Conservation (phyloP, 2,888 invertebrate genomes). For the Mythimna albipuncta region DNA sequence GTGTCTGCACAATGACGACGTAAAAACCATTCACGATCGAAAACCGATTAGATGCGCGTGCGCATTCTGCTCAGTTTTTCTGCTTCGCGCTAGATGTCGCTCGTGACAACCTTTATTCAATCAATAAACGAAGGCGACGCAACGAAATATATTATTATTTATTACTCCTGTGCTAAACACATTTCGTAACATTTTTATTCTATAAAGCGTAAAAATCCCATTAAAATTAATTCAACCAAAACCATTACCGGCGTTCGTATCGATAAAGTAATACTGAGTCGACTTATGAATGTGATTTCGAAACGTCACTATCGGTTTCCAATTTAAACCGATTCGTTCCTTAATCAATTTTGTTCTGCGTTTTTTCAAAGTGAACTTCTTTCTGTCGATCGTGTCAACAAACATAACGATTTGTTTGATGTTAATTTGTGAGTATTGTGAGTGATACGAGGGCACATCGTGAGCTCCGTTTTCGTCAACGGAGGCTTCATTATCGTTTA, state of each 20-base stretch:
- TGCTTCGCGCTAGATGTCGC: conserved; percentile 80
- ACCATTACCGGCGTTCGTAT: conserved; percentile 89
- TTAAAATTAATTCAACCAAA: conserved; percentile 90
- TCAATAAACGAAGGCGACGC: conserved; percentile 63
- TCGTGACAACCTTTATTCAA: conserved; percentile 68
- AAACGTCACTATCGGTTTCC: conserved; percentile 90
- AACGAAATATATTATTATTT: conserved; percentile 78
- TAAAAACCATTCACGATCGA: conserved; percentile 66
- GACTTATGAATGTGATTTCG: conserved; percentile 91
- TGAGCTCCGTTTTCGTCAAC: conserved; percentile 71
- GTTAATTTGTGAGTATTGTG: conserved; percentile 78
- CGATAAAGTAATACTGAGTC: conserved; percentile 89
- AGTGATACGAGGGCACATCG: conserved; percentile 68
- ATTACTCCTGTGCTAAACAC: conserved; percentile 85
- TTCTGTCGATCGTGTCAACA: conserved; percentile 82
- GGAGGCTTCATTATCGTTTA: conserved; percentile 75
- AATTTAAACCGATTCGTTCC: conserved; percentile 91
- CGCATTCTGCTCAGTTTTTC: conserved; percentile 76
- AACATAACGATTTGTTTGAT: conserved; percentile 81
- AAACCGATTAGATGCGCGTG: conserved; percentile 80
- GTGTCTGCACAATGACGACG: conserved; percentile 58
- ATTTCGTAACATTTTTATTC: conserved; percentile 89
- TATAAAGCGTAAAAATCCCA: conserved; percentile 90
- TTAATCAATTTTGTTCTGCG: conserved; percentile 89
- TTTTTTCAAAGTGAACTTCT: conserved; percentile 85